Conservation (phyloP, 2,797 vertebrate species). For the Tapera naevia region DNA sequence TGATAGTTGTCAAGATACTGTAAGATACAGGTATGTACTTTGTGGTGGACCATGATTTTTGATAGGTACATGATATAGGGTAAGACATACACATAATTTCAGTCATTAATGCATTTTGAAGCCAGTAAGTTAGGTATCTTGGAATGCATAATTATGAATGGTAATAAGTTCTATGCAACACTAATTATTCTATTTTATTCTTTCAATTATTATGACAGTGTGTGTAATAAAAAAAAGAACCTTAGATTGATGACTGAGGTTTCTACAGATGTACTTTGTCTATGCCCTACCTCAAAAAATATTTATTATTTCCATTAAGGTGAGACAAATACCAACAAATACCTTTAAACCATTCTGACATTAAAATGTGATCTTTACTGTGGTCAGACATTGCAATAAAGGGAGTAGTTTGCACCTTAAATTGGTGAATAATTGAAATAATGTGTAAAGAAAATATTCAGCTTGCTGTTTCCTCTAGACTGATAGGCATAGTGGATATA, state of each 20-base stretch:
- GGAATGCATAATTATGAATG: background rate
- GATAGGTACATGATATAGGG: fast-evolving
- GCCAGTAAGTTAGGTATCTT: background rate
- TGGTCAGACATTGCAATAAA: background rate
- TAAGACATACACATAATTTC: background rate
- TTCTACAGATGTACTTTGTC: background rate
- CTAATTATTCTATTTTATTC: background rate
- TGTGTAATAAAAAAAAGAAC: background rate
- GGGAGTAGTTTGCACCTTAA: background rate
- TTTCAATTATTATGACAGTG: background rate
- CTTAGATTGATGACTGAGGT: background rate
- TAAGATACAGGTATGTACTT: background rate
- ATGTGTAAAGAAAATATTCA: background rate
- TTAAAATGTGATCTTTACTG: background rate
- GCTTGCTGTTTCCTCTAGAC: background rate
- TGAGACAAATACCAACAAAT: background rate
- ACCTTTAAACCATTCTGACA: background rate
- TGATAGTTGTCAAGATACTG: background rate
- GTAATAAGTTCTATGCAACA: background rate
- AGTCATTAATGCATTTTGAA: background rate
- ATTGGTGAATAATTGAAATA: background rate
- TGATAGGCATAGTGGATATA: fast-evolving
- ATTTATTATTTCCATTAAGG: background rate
- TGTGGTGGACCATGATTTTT: background rate
- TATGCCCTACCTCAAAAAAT: background rate